These are phyloP conservation scores for Oreonectes daqikongensis DNA, from an alignment of 2,797 vertebrate species.

Conservation along the genomic window DNA sequence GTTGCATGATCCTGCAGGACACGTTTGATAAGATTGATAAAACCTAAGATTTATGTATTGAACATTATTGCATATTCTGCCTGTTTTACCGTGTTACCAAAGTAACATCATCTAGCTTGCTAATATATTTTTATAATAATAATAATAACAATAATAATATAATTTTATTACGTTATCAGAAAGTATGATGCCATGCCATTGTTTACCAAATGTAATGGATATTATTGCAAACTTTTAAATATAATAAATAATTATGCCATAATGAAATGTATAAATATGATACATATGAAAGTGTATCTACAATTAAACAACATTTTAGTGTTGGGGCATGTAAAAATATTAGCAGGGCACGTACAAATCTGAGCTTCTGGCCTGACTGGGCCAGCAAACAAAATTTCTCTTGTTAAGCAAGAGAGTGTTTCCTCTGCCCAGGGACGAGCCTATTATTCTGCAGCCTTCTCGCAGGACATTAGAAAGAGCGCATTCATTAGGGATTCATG, in stretches of 20 bases:
- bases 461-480: constrained; percentile 49
- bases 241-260: no score
- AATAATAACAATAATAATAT: no score
- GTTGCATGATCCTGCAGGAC: no score
- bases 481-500: constrained; percentile 72
- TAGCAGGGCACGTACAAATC: not conserved
- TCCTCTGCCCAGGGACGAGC: constrained; percentile 61
- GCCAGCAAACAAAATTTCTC: not conserved
- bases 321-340: no score
- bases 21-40: no score
- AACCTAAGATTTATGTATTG: no score
- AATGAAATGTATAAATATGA: no score
- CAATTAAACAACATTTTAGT: not conserved
- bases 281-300: no score
- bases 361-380: not conserved
- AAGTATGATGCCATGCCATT: no score
- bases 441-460: constrained; percentile 65
- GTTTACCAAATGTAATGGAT: not conserved
- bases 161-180: no score
- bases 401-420: constrained; percentile 40
- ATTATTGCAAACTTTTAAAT: no score
- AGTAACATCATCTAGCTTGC: not conserved
- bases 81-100: not conserved
- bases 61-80: not conserved
- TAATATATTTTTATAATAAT: no score